Base-by-base conservation (phyloP, 2,113 vertebrate genomes). In the Sebastes schlegelii region DNA sequence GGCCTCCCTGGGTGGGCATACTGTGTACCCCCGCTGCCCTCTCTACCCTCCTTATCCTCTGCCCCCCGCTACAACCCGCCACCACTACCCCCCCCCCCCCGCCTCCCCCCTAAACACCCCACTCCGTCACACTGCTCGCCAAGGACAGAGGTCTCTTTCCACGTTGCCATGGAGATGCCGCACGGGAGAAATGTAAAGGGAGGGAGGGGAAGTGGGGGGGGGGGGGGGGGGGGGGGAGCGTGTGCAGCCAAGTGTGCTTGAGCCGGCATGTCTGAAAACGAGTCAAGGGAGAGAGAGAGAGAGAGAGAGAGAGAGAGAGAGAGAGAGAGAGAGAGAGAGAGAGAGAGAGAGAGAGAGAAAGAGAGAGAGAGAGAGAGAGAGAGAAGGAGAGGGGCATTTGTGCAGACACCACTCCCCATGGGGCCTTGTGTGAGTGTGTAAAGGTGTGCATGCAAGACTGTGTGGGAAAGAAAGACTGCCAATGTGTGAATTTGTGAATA, bases 121-220 rank as follows among this genome's bases (percentile, higher is more conserved):
- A 83, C 91, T 87, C 90, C 77, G 91, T 93, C 92, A 94, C 92
- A 94, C 85, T 63, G 88, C 88, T 92, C 85, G 82, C 93, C 88
- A 93, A 95, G 94, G 95, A 95, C 93, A 93, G 92, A 94, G 94
- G 95, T 94, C 93, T 94, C 92, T 94, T 93, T 94, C 85, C 90
- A 89, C 86, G 95, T 96, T 95, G 93, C 95, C 94, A 96, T 96
- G 95, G 93, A 90, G 89, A 96, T 96, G 92, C 92, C 82, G 92
- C 93, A 95, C 92, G 90, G 91, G 91, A 93, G 87, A 93, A 94
- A 94, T 93, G 92, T 94, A 93, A 90, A 92, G 91, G 84, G 86
- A 89, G 84, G 69, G 76, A 75, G 74, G 80, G 82, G 65, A 58
- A 65, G 84, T 62, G 74, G 54, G 63, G 74, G 78, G 85, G 78